Evolutionary conservation across 2,888 invertebrate species (phyloP), one percentile per base, ranked within the genome.

Genomic region (Plebejus melissa): DNA sequence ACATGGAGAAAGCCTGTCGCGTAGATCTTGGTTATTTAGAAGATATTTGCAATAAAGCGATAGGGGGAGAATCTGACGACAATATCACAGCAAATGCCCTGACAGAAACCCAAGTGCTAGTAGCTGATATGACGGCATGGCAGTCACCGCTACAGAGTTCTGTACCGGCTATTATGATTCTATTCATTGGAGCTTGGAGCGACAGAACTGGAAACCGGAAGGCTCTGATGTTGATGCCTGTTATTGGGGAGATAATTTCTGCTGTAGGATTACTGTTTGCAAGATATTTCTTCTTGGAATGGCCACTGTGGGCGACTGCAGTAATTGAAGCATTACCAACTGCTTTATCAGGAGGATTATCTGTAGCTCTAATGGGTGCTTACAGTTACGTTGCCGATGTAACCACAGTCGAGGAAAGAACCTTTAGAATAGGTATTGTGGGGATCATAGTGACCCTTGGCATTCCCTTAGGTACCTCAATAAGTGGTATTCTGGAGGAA

Each of bases 141-240:
- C 94, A 92, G 81, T 88, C 90, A 16, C 91, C 95, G 0, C 80
- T 95, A 9, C 94, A 94, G 78, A 94, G 94, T 79, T 86, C 94
- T 41, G 82, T 95, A 60, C 95, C 95, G 41, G 94, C 94, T 0
- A 81, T 94, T n/a, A 85, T 94, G 0, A 94, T 95, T 74, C 80
- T 95, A 41, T 94, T 95, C 78, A 87, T 95, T 38, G 95, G 95
- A 4, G 94, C 95, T 0, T 95, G 95, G 95, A 95, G 95, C 80
- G 95, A 95, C 79, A 90, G 92, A 79, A 94, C 94, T 72, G 94
- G 94, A 9, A 92, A 94, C 76, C 88, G 95, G 78, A 95, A 95
- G 84, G 88, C 90, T 1, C 89, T 94, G 76, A 94, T 95, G 90
- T 81, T 95, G 0, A 81, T 94, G 36, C 95, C 95, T 0, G 86